Evolutionary conservation across 1,140 invertebrate genomes (phyloP), one percentile per base, ranked within the genome.

Genomic region (Panagrolaimus sp.): DNA sequence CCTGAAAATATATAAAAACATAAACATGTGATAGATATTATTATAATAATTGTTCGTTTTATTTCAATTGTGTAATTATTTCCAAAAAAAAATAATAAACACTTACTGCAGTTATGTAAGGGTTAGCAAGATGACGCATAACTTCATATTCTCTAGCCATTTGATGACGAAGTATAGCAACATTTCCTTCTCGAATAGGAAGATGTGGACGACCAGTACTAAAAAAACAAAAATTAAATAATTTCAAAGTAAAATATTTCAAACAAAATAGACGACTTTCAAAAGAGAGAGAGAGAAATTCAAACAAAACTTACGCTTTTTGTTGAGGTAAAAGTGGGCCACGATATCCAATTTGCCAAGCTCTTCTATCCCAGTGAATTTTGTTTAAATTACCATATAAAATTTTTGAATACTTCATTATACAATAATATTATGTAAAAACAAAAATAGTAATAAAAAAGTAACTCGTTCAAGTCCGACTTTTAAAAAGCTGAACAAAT

Each of bases 271-370:
- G n/a, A n/a, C n/a, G n/a, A 38, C 32, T 17, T 17, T 9, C 32
- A 55, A 48, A 28, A 38, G 7, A 2, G 32, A 21, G 26, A 43
- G n/a, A 32, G 21, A 14, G 15, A 65, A 69, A 47, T 43, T 44
- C 21, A 65, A 43, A 65, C 24, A 64, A 46, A 48, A 70, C 79
- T 26, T 71, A 81, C 79, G 78, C 74, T 75, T 81, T 81, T 45
- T 67, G 69, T 44, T 74, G 73, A 0, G 79, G 76, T 8, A 83
- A 64, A 52, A 73, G 74, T 8, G 75, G 71, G 15, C 80, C 80
- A n/a, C 73, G 63, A 63, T 83, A 82, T 43, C 80, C 80, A 44
- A 82, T 72, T 65, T 82, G 77, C 80, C 80, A 82, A 28, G 82
- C 69, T 45, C 82, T 67, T n/a, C 82, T 70, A 73, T 83, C 69